Evolutionary conservation across 2,113 vertebrate genomes (phyloP).

Genomic region (Chelonoidis abingdonii): DNA sequence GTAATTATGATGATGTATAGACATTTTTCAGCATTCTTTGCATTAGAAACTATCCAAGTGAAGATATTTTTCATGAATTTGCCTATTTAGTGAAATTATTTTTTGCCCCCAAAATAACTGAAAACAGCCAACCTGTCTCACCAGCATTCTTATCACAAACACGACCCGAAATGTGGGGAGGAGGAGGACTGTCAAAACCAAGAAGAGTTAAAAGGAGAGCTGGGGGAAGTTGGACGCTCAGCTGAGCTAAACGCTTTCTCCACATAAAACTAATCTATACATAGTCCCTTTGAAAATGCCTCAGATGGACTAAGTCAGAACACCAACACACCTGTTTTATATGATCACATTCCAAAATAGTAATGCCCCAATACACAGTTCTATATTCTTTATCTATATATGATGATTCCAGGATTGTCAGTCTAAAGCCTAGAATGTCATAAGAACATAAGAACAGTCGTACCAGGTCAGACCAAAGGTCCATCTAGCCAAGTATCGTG

Average conservation of each 20-base stretch:
- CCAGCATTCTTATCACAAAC: too few species aligned
- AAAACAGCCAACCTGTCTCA: background rate
- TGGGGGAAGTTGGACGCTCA: too few species aligned
- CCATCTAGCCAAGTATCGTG: too few species aligned
- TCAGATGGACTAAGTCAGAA: background rate
- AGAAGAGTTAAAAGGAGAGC: background rate
- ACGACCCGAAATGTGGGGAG: too few species aligned
- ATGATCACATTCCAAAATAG: background rate
- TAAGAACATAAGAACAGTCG: too few species aligned
- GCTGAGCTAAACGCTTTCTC: background rate
- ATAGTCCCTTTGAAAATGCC: too few species aligned
- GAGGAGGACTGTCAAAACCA: background rate
- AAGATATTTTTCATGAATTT: constrained; percentile 10
- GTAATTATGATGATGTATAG: background rate
- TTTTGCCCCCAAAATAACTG: background rate
- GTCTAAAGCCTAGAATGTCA: too few species aligned
- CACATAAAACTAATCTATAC: background rate
- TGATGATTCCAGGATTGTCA: too few species aligned
- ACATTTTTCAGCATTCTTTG: background rate
- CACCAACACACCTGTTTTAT: background rate
- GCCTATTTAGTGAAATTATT: background rate
- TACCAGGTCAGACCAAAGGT: too few species aligned
- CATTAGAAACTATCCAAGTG: background rate
- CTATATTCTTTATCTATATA: background rate
- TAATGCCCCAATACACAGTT: background rate